These are phyloP conservation scores for Apodemia hepburni DNA, from an alignment of 2,888 invertebrate species.

Conservation along the genomic window DNA sequence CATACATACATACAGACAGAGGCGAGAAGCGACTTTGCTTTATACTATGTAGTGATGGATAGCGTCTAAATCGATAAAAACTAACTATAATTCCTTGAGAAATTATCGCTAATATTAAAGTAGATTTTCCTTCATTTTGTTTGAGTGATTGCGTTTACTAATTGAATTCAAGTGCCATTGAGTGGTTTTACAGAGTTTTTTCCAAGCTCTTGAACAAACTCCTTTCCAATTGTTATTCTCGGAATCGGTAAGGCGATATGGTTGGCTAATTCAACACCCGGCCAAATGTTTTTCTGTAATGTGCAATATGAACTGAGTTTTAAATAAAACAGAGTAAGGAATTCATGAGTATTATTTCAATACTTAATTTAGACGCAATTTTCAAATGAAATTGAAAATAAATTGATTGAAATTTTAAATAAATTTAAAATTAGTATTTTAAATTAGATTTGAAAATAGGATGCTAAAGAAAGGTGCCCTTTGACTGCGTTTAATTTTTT, in stretches of 20 bases:
- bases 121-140: not conserved
- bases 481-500: too few species aligned
- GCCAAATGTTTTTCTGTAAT: not conserved
- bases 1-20: too few species aligned
- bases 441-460: too few species aligned
- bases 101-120: not conserved
- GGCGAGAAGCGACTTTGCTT: too few species aligned
- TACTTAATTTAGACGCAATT: not conserved
- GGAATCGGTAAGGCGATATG: not conserved
- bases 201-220: not conserved
- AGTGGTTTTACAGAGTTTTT: not conserved
- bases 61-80: not conserved
- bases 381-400: too few species aligned
- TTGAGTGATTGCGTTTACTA: not conserved
- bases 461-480: too few species aligned
- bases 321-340: not conserved
- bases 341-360: not conserved
- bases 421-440: too few species aligned
- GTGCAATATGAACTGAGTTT: not conserved
- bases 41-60: too few species aligned
- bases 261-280: not conserved
- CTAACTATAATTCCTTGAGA: not conserved
- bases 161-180: not conserved
- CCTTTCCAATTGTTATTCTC: constrained; percentile 9
- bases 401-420: too few species aligned